phyloP scores from a whole-genome alignment of 2,113 vertebrate species.

The Emydura subglobosa region DNA sequence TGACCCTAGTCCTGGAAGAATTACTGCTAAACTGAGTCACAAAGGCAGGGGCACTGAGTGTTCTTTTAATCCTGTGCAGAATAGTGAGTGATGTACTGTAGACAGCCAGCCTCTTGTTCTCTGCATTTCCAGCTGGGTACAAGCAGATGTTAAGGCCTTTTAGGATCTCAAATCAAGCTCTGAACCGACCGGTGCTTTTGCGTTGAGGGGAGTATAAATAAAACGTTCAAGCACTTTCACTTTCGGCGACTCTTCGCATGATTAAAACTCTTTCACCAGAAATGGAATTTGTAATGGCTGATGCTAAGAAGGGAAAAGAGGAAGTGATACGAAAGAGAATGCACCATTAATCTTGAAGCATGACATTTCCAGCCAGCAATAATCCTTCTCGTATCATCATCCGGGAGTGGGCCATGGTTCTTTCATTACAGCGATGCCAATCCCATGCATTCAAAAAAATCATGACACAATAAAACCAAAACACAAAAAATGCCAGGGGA shows the following conservation, averaged over 20 bases:
- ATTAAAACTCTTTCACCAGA: background rate
- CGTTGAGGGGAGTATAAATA: background rate
- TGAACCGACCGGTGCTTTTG: background rate
- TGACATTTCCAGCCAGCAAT: background rate
- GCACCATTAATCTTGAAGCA: background rate
- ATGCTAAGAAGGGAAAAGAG: background rate
- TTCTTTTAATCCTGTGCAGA: conserved; percentile 62
- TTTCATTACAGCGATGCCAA: background rate
- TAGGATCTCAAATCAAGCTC: conserved; percentile 20
- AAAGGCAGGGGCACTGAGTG: background rate
- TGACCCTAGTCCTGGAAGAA: conserved; percentile 33
- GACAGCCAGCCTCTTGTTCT: background rate
- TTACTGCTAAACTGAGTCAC: conserved; percentile 21
- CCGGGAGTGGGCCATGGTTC: background rate
- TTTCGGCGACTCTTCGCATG: background rate
- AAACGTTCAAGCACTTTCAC: background rate
- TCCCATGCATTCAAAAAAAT: accelerated
- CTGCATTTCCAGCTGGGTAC: conserved; percentile 5
- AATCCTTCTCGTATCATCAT: accelerated
- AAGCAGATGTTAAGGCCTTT: background rate
- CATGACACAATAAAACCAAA: too few relatives aligned
- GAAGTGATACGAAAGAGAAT: conserved; percentile 5
- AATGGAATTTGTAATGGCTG: conserved; percentile 2
- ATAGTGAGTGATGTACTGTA: conserved; percentile 34
- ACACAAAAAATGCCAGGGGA: background rate